phyloP scores from a whole-genome alignment of 2,797 vertebrate species.

The Diglossa cyanea region DNA sequence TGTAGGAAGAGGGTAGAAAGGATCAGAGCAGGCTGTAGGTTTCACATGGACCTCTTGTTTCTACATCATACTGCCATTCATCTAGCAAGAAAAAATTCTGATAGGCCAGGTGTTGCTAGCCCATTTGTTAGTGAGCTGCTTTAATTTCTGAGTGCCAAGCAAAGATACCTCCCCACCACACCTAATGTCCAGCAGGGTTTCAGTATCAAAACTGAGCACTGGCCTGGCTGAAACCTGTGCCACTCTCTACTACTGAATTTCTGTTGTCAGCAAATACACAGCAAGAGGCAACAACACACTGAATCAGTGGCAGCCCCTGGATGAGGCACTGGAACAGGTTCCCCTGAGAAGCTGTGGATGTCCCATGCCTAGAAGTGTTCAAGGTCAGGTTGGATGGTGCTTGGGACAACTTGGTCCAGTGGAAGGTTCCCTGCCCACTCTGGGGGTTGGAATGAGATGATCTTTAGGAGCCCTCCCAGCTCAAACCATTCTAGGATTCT shows the following conservation, averaged over 20 bases:
- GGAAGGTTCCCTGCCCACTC: neutral
- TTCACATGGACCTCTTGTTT: neutral
- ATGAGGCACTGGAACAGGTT: neutral
- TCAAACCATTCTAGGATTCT: neutral
- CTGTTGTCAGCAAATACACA: neutral
- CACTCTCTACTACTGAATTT: neutral
- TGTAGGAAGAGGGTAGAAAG: neutral
- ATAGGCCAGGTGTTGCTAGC: neutral
- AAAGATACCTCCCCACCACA: neutral
- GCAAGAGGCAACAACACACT: neutral
- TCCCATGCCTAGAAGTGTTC: neutral
- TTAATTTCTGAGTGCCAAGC: neutral
- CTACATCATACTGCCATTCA: neutral
- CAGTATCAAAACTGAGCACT: neutral
- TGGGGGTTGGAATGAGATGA: neutral
- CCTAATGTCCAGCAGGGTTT: neutral
- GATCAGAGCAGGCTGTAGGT: neutral
- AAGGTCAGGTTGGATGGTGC: neutral
- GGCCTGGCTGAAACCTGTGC: neutral
- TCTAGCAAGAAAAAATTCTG: neutral
- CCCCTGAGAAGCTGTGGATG: neutral
- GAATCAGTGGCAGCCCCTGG: neutral
- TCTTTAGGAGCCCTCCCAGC: neutral
- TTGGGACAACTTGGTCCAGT: neutral
- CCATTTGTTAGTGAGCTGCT: neutral